Evolutionary conservation across 2,797 vertebrate genomes (phyloP), one percentile per base, ranked within the genome.

Genomic region (Argya squamiceps): DNA sequence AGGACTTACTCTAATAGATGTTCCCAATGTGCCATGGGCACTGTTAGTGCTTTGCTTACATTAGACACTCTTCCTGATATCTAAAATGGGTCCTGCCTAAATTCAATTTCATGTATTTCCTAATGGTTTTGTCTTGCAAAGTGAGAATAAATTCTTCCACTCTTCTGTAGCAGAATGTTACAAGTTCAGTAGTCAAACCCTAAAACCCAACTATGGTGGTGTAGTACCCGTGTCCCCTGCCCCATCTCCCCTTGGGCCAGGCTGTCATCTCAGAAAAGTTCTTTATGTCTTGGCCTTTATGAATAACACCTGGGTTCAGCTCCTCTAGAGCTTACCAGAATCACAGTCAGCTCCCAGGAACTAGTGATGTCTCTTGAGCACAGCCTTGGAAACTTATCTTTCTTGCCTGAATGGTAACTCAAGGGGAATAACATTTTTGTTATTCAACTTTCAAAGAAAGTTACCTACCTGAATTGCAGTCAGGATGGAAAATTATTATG

Each of bases 201-300:
- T 23, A 70, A 82, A 39, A 3, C 3, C 9, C n/a, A 52, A 0
- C 18, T 22, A 2, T 30, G 37, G 29, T 30, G 20, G 14, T 50
- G 21, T 10, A 34, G 29, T 52, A 5, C 10, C 29, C 32, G 27
- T 19, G 23, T 43, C 3, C 23, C 10, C 41, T 77, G 41, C 11
- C 14, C 22, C 22, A 13, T 27, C 15, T 34, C 6, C 44, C 21
- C 52, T 53, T 0, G 0, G n/a, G 37, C 10, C 15, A 23, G 19
- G 12, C 21, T 46, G n/a, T 52, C 30, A 52, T 46, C 52, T 39
- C 73, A 58, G 50, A 32, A 5, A 41, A 34, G 7, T 15, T 71
- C 21, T 17, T 52, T 27, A 52, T 37, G 19, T 63, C 50, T 52
- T 15, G 15, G 21, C 10, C n/a, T 50, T 58, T 46, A 39, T 8